phyloP scores from a whole-genome alignment of 2,113 vertebrate genomes.

The Trogon surrucura region DNA sequence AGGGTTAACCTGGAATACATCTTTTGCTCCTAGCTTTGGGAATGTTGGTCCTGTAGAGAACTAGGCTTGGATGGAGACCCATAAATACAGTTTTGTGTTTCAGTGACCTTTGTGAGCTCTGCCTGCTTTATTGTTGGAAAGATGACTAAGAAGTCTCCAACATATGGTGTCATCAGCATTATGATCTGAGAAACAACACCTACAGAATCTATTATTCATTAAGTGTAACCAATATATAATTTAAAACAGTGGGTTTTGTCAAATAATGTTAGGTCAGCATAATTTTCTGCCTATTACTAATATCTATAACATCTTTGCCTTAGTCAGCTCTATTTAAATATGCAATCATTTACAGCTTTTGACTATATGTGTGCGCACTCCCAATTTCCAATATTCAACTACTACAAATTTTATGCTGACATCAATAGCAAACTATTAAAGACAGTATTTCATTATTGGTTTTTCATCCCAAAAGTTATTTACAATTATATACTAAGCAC shows the following conservation, averaged over 20 bases:
- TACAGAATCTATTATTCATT: constrained; percentile 99
- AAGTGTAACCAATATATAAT: constrained; percentile 99
- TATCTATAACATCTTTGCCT: constrained; percentile 99
- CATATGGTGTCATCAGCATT: constrained; percentile 88
- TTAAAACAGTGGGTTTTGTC: constrained; percentile 99
- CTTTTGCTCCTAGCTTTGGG: background rate
- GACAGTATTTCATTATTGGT: constrained; percentile 99
- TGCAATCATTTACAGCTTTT: constrained; percentile 99
- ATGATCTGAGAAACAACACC: constrained; percentile 92
- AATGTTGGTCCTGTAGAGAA: background rate
- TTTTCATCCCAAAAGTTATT: constrained; percentile 99
- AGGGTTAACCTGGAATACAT: background rate
- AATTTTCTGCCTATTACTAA: constrained; percentile 99
- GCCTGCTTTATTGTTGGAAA: constrained; percentile 81
- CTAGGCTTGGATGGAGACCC: background rate
- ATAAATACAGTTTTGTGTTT: background rate
- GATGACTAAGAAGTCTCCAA: constrained; percentile 78
- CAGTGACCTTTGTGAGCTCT: constrained; percentile 5
- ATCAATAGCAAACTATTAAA: constrained; percentile 99
- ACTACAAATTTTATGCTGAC: constrained; percentile 99
- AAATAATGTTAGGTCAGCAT: constrained; percentile 99
- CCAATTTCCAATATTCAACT: constrained; percentile 99
- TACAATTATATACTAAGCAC: constrained; percentile 99
- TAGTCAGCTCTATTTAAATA: constrained; percentile 99
- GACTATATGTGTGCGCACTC: constrained; percentile 93